Evolutionary conservation across 2,113 vertebrate species (phyloP).

Genomic region (Campylomormyrus tamandua): DNA sequence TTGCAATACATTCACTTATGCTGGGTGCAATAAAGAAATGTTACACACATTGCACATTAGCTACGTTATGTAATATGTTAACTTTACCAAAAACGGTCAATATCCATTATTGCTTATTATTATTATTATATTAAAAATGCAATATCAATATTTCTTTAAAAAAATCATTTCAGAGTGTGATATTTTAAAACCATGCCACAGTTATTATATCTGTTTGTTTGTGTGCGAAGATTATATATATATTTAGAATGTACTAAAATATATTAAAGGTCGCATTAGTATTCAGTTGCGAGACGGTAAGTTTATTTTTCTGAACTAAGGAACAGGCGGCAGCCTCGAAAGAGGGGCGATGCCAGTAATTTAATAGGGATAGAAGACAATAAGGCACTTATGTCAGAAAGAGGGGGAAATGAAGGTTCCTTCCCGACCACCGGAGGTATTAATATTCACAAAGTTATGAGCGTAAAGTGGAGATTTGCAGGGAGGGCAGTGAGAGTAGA

Average conservation of each 20-base stretch:
- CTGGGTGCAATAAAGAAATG: not conserved
- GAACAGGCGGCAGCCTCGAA: not conserved
- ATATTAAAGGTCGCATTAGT: not conserved
- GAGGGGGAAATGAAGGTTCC: not conserved
- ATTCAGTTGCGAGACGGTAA: not conserved
- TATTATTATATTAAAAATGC: not conserved
- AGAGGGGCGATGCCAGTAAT: not conserved
- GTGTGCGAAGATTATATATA: not conserved
- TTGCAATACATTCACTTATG: not conserved
- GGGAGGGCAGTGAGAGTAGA: not conserved
- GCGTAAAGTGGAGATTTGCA: not conserved
- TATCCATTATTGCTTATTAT: not conserved
- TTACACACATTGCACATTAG: not conserved
- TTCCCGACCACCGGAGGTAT: not conserved
- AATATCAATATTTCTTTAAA: not conserved
- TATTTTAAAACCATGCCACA: not conserved
- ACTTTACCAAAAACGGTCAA: not conserved
- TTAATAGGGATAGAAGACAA: not conserved
- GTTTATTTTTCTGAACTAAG: constrained; percentile 2
- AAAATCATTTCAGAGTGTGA: not conserved
- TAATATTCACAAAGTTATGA: constrained; percentile 15
- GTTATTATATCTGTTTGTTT: not conserved
- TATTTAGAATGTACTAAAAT: not conserved
- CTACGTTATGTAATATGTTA: not conserved
- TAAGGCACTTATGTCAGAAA: not conserved